Evolutionary conservation across 2,797 vertebrate genomes (phyloP).

Genomic region (Sebastiscus albofasciatus): DNA sequence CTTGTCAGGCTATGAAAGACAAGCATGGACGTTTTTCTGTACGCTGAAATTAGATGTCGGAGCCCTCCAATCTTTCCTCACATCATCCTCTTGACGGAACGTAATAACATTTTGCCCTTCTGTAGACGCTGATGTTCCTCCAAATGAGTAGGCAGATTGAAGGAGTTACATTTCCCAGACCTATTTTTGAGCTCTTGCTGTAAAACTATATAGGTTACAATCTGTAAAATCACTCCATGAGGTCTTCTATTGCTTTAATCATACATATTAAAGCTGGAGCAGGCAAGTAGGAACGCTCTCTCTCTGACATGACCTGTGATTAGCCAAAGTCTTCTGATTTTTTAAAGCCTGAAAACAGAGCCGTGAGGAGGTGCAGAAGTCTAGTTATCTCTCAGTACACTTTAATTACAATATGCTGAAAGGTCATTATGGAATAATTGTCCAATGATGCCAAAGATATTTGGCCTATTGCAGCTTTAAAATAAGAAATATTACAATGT

Average conservation of each 20-base stretch:
- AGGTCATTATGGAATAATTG: too few relatives aligned
- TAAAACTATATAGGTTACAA: neutral
- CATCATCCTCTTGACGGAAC: conserved; percentile 38
- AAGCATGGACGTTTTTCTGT: conserved; percentile 39
- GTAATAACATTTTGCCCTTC: conserved; percentile 36
- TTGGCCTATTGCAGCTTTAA: too few relatives aligned
- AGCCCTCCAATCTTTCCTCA: conserved; percentile 45
- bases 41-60: conserved; percentile 58
- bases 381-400: too few relatives aligned
- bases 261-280: neutral
- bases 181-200: conserved; percentile 6
- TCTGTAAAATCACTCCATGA: neutral
- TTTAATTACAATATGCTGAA: too few relatives aligned
- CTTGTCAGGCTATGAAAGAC: conserved; percentile 59
- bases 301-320: too few relatives aligned
- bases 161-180: neutral
- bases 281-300: too few relatives aligned
- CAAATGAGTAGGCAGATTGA: conserved; percentile 17
- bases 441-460: too few relatives aligned
- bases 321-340: too few relatives aligned
- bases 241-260: neutral
- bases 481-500: neutral
- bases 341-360: too few relatives aligned
- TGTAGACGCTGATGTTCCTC: neutral
- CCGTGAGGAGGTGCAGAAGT: too few relatives aligned